phyloP scores from a whole-genome alignment of 2,113 vertebrate genomes.

The Chrysemys picta region DNA sequence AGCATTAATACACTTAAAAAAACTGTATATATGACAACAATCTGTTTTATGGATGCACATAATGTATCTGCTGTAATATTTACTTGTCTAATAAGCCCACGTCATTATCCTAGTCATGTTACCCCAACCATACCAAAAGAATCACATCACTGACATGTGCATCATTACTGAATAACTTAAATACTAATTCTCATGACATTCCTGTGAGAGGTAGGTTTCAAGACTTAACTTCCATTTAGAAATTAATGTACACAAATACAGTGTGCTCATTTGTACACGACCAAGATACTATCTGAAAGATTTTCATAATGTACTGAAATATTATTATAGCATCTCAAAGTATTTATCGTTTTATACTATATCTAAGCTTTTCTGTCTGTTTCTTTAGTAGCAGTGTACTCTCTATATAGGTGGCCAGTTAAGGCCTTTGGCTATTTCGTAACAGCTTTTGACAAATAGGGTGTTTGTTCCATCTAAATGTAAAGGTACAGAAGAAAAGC shows the following conservation, averaged over 20 bases:
- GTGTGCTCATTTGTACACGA: background rate
- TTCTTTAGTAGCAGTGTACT: conserved; percentile 47
- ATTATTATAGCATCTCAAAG: background rate
- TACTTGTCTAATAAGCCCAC: background rate
- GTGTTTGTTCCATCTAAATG: conserved; percentile 88
- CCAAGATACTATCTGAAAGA: background rate
- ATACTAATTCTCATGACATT: background rate
- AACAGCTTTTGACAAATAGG: conserved; percentile 81
- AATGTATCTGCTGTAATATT: background rate
- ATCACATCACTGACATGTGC: conserved; percentile 30
- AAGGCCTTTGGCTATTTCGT: conserved; percentile 72
- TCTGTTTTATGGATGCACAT: background rate
- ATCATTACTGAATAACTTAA: conserved; percentile 12
- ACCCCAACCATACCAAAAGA: background rate
- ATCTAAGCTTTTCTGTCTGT: conserved; percentile 21
- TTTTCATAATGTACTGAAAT: background rate
- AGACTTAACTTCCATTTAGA: background rate
- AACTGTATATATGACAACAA: background rate
- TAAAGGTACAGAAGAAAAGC: conserved; percentile 83
- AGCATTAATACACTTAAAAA: background rate
- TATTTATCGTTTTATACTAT: background rate
- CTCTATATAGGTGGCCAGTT: conserved; percentile 66
- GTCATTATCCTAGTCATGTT: background rate
- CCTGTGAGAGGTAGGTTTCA: background rate
- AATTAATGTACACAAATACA: background rate